Percentiles rank a stretch among this genome's conserved stretches.
phyloP scores from a whole-genome alignment of 2,113 vertebrate genomes.

The Lophotis ruficrista region DNA sequence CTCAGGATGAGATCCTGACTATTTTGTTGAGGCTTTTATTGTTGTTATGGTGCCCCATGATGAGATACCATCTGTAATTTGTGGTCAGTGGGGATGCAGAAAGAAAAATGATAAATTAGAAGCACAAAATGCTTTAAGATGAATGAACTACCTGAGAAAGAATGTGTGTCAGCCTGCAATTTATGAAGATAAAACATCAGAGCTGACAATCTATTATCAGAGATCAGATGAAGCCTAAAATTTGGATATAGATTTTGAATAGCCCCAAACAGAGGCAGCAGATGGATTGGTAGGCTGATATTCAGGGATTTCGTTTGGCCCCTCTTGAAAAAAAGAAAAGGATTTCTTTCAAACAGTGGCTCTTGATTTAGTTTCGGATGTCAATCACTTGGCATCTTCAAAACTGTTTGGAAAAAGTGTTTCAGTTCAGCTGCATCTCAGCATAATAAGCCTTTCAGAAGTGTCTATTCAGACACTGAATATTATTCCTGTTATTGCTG shows the following conservation, averaged over 20 bases:
- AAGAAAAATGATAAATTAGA: slow-evolving; percentile 66
- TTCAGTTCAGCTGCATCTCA: slow-evolving; percentile 41
- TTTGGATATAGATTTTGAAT: slow-evolving; percentile 68
- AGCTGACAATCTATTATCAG: slow-evolving; percentile 67
- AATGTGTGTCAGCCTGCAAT: slow-evolving; percentile 61
- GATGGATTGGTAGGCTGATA: slow-evolving; percentile 31
- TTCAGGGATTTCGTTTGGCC: slow-evolving; percentile 33
- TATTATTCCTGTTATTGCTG: background rate
- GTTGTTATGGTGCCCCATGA: slow-evolving; percentile 29
- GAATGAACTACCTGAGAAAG: slow-evolving; percentile 62
- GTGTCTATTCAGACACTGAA: slow-evolving; percentile 6
- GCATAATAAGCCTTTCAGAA: slow-evolving; percentile 47
- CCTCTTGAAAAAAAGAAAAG: background rate
- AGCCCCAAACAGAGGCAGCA: slow-evolving; percentile 29
- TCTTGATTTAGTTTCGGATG: slow-evolving; percentile 53
- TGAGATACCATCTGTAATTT: slow-evolving; percentile 64
- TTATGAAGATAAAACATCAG: slow-evolving; percentile 55
- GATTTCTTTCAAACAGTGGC: slow-evolving; percentile 28
- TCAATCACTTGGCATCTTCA: slow-evolving; percentile 54
- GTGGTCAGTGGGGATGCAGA: slow-evolving; percentile 34
- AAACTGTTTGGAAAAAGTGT: slow-evolving; percentile 36
- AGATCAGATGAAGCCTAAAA: slow-evolving; percentile 65
- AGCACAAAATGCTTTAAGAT: slow-evolving; percentile 43
- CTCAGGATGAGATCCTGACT: background rate
- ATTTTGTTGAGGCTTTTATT: slow-evolving; percentile 15